Base-by-base conservation (phyloP, 2,888 invertebrate genomes). In the Nemurella pictetii region DNA sequence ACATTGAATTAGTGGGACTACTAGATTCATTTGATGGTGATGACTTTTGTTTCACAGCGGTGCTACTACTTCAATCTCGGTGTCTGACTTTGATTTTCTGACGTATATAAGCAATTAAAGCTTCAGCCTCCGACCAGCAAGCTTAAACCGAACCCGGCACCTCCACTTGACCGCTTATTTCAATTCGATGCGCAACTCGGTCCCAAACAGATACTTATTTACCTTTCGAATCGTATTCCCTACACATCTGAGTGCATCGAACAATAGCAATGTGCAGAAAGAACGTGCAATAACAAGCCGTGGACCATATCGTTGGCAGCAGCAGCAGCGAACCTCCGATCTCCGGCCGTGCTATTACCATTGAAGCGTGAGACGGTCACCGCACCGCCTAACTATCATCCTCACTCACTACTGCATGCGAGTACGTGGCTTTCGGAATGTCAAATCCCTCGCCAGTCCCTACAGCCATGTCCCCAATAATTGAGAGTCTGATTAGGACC, bases 361-460 rank as follows among this genome's bases (percentile, higher is more conserved):
- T 73, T 55, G 55, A 83, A 55, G 82, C 82, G 82, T 82, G 82
- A 82, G 82, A 82, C 27, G 55, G 20, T 72, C 55, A 20, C 82
- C 15, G 5, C 80, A 7, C 78, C 55, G n/a, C 28, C 35, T 81
- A 75, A 12, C 75, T n/a, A 78, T 55, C 20, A 15, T 36, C 36
- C 81, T 25, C 81, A 81, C 81, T 81, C 81, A 82, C 82, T 72
- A 82, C 82, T 82, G 82, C 82, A 82, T 82, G 29, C 28, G 28
- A 27, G 72, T 55, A 82, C 82, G 82, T 82, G 82, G 55, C 55
- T n/a, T 3, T n/a, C 27, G 82, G 82, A 82, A 82, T 82, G 82
- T 80, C 80, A 80, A 35, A 12, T 55, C 55, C 55, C 55, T 55
- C 20, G 20, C 12, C 55, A 7, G 15, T 55, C 20, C 12, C 20